Conservation (phyloP, 1,140 invertebrate genomes). For the Coenobita brevimanus region DNA sequence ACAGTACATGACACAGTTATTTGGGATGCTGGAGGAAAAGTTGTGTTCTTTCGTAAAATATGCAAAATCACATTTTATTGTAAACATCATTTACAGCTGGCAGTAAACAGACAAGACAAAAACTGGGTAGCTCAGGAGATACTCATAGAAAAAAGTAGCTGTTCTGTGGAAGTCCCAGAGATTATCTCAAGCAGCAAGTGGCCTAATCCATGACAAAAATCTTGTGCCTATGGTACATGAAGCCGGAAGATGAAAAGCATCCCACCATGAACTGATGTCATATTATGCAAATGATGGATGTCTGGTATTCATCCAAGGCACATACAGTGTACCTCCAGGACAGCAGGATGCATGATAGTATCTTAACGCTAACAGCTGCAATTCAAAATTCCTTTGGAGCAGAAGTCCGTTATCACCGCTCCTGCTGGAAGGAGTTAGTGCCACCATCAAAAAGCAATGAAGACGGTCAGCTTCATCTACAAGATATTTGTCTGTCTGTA, state of each 20-base stretch:
- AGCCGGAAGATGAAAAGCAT: conserved; percentile 9
- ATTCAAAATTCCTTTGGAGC: conserved; percentile 17
- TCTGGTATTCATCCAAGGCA: conserved; percentile 18
- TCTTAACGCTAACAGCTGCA: conserved; percentile 2
- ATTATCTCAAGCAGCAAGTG: conserved; percentile 9
- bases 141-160: conserved; percentile 15
- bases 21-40: conserved; percentile 12
- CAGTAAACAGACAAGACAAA: conserved; percentile 10
- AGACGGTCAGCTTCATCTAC: conserved; percentile 2
- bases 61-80: not conserved
- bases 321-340: conserved; percentile 22
- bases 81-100: not conserved
- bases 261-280: conserved; percentile 11
- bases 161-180: not conserved
- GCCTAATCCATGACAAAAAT: conserved; percentile 34
- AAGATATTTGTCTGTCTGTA: conserved; percentile 14
- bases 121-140: conserved; percentile 1
- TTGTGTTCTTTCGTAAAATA: not conserved
- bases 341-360: conserved; percentile 9
- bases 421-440: conserved; percentile 24
- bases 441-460: not conserved
- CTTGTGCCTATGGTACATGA: conserved; percentile 28
- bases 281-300: conserved; percentile 29
- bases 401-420: not conserved
- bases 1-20: conserved; percentile 16